phyloP scores from a whole-genome alignment of 2,888 invertebrate genomes.

The Archips xylosteana region DNA sequence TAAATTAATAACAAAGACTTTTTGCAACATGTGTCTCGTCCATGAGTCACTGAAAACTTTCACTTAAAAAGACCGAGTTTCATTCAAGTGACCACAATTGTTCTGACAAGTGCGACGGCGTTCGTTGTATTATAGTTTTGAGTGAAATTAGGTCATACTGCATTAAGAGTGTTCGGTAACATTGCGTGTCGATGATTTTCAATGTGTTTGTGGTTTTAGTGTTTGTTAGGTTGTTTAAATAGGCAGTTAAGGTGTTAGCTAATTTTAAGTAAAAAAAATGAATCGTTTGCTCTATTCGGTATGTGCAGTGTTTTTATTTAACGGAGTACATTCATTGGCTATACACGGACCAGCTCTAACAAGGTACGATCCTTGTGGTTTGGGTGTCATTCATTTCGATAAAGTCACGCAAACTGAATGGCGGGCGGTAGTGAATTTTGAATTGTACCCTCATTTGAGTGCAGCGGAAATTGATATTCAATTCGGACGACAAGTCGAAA shows the following conservation, averaged over 20 bases:
- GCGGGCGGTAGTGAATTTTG: slow-evolving; percentile 66
- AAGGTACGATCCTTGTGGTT: slow-evolving; percentile 73
- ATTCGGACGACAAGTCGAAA: slow-evolving; percentile 63
- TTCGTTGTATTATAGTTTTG: slow-evolving; percentile 16
- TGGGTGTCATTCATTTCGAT: slow-evolving; percentile 73
- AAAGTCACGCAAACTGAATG: slow-evolving; percentile 61
- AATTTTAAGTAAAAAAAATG: slow-evolving; percentile 16
- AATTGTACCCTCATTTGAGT: slow-evolving; percentile 58
- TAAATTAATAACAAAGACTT: slow-evolving; percentile 53
- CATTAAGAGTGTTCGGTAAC: slow-evolving; percentile 45
- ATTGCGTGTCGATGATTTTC: slow-evolving; percentile 23
- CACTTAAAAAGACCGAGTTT: slow-evolving; percentile 60
- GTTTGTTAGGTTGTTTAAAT: slow-evolving; percentile 15
- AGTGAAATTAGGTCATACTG: slow-evolving; percentile 53
- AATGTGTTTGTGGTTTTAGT: slow-evolving; percentile 17
- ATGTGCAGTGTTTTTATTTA: slow-evolving; percentile 45
- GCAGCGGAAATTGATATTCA: slow-evolving; percentile 60
- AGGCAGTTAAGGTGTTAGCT: background rate
- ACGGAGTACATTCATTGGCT: slow-evolving; percentile 59
- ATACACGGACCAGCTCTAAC: slow-evolving; percentile 66
- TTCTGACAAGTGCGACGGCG: slow-evolving; percentile 44
- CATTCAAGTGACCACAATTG: slow-evolving; percentile 45
- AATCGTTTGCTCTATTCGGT: slow-evolving; percentile 43
- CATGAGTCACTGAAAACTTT: slow-evolving; percentile 68
- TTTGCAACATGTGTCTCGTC: slow-evolving; percentile 51